Conservation (phyloP, 2,888 invertebrate genomes). For the Trilocha varians region DNA sequence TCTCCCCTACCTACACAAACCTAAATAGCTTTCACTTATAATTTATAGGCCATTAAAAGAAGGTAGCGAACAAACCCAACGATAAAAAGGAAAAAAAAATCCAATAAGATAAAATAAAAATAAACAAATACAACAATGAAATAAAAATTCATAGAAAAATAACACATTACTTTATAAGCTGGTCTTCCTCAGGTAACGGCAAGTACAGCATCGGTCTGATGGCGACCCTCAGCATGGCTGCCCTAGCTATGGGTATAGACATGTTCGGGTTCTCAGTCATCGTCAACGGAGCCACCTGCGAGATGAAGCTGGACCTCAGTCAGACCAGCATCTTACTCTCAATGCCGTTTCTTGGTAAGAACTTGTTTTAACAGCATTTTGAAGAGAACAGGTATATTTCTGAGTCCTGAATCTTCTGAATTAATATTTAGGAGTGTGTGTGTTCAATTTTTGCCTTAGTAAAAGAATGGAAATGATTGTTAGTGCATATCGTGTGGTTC, state of each 20-base stretch:
- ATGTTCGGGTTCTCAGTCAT: conserved; percentile 41
- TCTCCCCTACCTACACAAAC: too few species aligned
- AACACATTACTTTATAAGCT: too few species aligned
- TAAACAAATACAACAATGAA: too few species aligned
- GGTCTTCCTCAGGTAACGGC: conserved; percentile 27
- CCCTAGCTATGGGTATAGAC: conserved; percentile 31
- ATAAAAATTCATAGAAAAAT: too few species aligned
- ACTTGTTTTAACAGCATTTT: background rate
- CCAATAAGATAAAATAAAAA: too few species aligned
- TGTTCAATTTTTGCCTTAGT: background rate
- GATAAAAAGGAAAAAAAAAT: too few species aligned
- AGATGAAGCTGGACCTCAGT: conserved; percentile 40
- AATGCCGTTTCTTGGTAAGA: conserved; percentile 75
- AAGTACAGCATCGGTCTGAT: conserved; percentile 29
- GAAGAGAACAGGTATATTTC: background rate
- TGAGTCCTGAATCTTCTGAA: background rate
- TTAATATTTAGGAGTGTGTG: background rate
- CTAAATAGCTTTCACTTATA: too few species aligned
- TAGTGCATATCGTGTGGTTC: too few species aligned
- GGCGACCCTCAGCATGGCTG: conserved; percentile 20
- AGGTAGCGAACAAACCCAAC: too few species aligned
- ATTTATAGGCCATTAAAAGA: too few species aligned
- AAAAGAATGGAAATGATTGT: too few species aligned
- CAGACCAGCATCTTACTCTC: conserved; percentile 77
- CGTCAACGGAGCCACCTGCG: conserved; percentile 29